Conservation (phyloP, 2,113 vertebrate genomes). For the human (Homo sapiens) region DNA sequence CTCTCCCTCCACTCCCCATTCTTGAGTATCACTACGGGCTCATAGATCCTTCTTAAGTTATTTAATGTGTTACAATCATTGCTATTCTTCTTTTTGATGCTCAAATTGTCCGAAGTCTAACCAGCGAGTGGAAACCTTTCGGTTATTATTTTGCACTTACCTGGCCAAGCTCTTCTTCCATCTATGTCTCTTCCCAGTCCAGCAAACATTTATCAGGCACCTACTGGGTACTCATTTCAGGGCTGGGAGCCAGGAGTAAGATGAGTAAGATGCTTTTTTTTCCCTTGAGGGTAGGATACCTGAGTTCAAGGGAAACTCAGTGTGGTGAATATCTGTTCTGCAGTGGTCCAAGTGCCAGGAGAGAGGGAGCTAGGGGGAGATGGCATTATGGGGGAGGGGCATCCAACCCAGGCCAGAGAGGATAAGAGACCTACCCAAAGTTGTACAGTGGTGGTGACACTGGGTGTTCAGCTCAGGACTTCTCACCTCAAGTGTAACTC, state of each 20-base stretch:
- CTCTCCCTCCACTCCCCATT: accelerated
- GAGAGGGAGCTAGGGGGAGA: too few relatives aligned
- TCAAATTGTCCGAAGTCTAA: neutral
- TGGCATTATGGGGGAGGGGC: neutral
- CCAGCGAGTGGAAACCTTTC: neutral
- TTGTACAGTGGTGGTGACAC: neutral
- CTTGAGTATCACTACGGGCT: neutral
- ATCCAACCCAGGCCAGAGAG: neutral
- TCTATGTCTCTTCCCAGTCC: neutral
- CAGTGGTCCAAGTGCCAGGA: neutral
- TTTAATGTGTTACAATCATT: neutral
- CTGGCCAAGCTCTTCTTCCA: too few relatives aligned
- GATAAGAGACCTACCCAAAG: neutral
- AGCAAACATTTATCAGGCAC: neutral
- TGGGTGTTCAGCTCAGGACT: neutral
- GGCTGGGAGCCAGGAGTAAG: neutral
- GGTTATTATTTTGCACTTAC: too few relatives aligned
- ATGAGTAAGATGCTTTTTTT: neutral
- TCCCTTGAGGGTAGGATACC: too few relatives aligned
- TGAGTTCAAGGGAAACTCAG: neutral
- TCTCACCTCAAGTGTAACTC: neutral
- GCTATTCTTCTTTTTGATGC: neutral
- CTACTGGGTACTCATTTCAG: neutral
- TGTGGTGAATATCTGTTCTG: neutral
- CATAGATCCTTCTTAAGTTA: neutral